These are phyloP conservation scores for Brachyopa scutellaris DNA, from an alignment of 2,888 invertebrate genomes.

Conservation along the genomic window DNA sequence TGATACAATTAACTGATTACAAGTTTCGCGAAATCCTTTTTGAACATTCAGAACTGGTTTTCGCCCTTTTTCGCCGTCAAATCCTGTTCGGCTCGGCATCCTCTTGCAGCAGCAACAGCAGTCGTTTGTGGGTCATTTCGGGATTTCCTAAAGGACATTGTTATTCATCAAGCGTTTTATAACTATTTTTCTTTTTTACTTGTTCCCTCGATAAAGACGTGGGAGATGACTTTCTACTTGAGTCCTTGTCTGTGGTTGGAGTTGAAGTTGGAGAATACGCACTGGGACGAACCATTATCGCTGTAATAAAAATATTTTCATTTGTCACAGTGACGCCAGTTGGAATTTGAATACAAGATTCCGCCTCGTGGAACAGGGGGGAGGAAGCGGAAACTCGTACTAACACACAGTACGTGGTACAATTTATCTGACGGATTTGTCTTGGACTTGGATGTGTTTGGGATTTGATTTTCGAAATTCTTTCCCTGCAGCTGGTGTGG, in stretches of 20 bases:
- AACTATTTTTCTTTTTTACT: slow-evolving; percentile 69
- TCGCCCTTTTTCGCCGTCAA: slow-evolving; percentile 12
- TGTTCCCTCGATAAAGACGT: slow-evolving; percentile 19
- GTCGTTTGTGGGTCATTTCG: slow-evolving; percentile 67
- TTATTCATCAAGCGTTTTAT: slow-evolving; percentile 71
- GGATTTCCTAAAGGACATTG: slow-evolving; percentile 59
- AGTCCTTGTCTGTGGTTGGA: not conserved
- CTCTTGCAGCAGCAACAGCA: not conserved
- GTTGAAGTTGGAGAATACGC: slow-evolving; percentile 23
- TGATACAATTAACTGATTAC: slow-evolving; percentile 72
- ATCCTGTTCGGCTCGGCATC: slow-evolving; percentile 23
- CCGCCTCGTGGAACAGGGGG: too few species aligned
- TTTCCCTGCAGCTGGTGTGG: not conserved
- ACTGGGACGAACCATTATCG: slow-evolving; percentile 66
- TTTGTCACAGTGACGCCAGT: slow-evolving; percentile 71
- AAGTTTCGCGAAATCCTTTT: slow-evolving; percentile 68
- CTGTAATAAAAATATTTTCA: slow-evolving; percentile 72
- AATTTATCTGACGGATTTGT: slow-evolving; percentile 54
- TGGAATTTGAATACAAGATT: slow-evolving; percentile 65
- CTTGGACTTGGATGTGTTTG: slow-evolving; percentile 13
- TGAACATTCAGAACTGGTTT: slow-evolving; percentile 53
- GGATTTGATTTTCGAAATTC: slow-evolving; percentile 36
- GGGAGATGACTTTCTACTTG: slow-evolving; percentile 3
- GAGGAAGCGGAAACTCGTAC: not conserved
- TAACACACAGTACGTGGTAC: slow-evolving; percentile 53